Evolutionary conservation across 2,797 vertebrate species (phyloP), one percentile per base, ranked within the genome.

Genomic region (Prunella strophiata): DNA sequence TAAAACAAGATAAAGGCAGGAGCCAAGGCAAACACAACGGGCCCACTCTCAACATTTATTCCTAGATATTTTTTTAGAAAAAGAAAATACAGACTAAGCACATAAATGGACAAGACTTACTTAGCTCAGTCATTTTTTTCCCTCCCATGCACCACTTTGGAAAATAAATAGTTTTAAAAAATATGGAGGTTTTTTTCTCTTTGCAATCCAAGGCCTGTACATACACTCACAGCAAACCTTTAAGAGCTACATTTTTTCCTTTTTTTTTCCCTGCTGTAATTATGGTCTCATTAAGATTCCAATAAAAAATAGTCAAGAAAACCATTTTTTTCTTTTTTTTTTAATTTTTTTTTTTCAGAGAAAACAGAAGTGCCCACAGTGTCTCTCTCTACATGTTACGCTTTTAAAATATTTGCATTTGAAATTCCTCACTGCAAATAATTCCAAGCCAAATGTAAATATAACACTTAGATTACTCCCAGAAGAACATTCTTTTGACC

Each of bases 321-420:
- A 81, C 50, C 4, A 0, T 32, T 95, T 93, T 95, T 87, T 83
- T 36, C 2, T 19, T 71, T 32, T 43, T n/a, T 40, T 74, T 20
- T 1, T 3, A 8, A 4, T 4, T 10, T 57, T 70, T 78, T 96
- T 96, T 94, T 96, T 96, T 91, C 65, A 91, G 96, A 84, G 93
- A 97, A 98, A 98, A 98, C 97, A 98, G 97, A 98, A 97, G 94
- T 97, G 70, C 93, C 95, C 97, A 98, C 97, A 98, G 97, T 97
- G 97, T 98, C 96, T 97, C 92, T 97, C 94, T 94, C 94, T 96
- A 93, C 96, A 97, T 95, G 96, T 95, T 97, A 96, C 79, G 90
- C 97, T 98, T 98, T 97, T 98, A 96, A 98, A 98, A 98, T 98
- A 97, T 98, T 98, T 98, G 97, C 97, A 98, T 98, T 98, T 98